Percentiles rank a stretch among this genome's conserved stretches.
Evolutionary conservation across 2,888 invertebrate species (phyloP).

Genomic region (Yponomeuta malinellus): DNA sequence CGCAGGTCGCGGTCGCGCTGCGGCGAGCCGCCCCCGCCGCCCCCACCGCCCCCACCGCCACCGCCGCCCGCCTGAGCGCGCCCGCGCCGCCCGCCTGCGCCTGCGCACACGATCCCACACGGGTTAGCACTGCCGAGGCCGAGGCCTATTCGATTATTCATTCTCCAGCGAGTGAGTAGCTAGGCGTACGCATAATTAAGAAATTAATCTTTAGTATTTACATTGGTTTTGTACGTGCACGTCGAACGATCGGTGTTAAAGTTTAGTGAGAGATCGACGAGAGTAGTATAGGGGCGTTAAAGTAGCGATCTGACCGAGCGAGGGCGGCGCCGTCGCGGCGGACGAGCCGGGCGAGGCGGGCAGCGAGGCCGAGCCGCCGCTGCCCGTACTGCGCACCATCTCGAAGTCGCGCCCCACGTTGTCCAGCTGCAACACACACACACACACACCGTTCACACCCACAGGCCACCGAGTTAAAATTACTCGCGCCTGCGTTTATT

Average conservation of each 20-base stretch:
- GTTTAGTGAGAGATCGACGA: too few species aligned
- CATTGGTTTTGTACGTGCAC: too few species aligned
- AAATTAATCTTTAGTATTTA: too few species aligned
- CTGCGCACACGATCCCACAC: conserved; percentile 24
- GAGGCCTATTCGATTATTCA: too few species aligned
- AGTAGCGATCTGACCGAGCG: too few species aligned
- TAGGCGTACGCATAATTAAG: too few species aligned
- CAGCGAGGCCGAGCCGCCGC: conserved; percentile 59
- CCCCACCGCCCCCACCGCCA: conserved; percentile 33
- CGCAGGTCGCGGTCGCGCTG: conserved; percentile 22
- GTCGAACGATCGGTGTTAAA: too few species aligned
- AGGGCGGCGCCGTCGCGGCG: conserved; percentile 15
- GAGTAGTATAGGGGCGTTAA: too few species aligned
- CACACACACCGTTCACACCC: neutral
- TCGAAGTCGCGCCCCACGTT: conserved; percentile 34
- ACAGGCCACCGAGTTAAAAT: too few species aligned
- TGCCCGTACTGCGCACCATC: conserved; percentile 27
- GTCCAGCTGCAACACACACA: conserved; percentile 43
- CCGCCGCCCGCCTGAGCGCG: conserved; percentile 10
- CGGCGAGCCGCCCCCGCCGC: conserved; percentile 30
- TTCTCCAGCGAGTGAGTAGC: too few species aligned
- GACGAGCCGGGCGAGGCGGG: conserved; percentile 78
- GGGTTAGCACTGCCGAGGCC: too few species aligned
- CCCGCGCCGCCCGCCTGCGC: conserved; percentile 28
- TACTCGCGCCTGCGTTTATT: too few species aligned